These are phyloP conservation scores for Parazoanthus swiftii DNA, from an alignment of 92 coral and sea anemone species.

Conservation along the genomic window DNA sequence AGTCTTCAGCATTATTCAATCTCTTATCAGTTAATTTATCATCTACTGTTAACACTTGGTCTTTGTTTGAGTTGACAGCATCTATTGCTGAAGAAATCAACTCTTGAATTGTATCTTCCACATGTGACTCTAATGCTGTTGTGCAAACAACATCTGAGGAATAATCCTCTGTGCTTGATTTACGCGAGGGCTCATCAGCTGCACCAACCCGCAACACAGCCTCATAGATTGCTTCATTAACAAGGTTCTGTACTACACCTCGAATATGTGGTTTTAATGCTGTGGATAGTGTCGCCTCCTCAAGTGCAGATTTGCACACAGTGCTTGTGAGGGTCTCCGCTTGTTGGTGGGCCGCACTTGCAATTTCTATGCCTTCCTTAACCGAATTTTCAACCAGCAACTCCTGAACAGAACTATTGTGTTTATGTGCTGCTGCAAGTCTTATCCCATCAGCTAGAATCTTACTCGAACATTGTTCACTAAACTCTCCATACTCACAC, in stretches of 20 bases:
- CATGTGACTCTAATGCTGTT: constrained; percentile 33
- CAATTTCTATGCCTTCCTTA: constrained; percentile 33
- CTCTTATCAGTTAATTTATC: not conserved
- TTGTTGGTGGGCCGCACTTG: constrained; percentile 25
- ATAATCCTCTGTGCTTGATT: not conserved
- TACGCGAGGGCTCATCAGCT: constrained; percentile 11
- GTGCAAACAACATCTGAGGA: constrained; percentile 17
- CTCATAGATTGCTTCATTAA: constrained; percentile 81
- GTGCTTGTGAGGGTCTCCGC: constrained; percentile 34
- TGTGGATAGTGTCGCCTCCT: constrained; percentile 48
- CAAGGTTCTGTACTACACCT: constrained; percentile 78
- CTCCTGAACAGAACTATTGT: constrained; percentile 20
- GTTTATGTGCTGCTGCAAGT: constrained; percentile 29
- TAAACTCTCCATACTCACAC: constrained; percentile 51
- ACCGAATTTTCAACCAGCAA: constrained; percentile 37
- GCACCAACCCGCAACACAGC: constrained; percentile 65
- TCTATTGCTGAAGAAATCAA: constrained; percentile 42
- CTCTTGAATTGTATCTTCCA: constrained; percentile 38
- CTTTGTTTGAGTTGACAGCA: constrained; percentile 34
- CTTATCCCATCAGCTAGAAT: constrained; percentile 24
- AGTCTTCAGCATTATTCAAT: not conserved
- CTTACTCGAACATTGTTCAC: constrained; percentile 37
- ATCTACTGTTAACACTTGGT: not conserved
- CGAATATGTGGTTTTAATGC: constrained; percentile 68
- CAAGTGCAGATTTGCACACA: constrained; percentile 31